Evolutionary conservation across 2,113 vertebrate genomes (phyloP).

Genomic region (Boulengeromyrus knoepffleri): DNA sequence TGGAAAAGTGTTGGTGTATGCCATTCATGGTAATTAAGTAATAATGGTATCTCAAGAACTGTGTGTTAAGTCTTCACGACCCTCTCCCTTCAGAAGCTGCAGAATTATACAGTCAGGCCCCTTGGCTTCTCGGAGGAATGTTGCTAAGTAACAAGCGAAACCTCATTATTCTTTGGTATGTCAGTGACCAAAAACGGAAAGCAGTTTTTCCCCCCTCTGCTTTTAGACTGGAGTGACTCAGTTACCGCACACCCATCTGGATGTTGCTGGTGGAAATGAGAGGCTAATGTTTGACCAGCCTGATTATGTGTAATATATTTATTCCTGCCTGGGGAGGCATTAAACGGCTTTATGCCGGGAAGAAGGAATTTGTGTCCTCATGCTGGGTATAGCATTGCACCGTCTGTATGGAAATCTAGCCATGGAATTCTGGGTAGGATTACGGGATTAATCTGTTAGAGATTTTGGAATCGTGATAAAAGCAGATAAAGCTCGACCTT

Average conservation of each 20-base stretch:
- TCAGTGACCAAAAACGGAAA: not conserved
- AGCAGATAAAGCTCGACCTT: not conserved
- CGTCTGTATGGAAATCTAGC: not conserved
- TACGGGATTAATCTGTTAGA: not conserved
- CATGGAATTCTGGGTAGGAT: not conserved
- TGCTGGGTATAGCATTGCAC: not conserved
- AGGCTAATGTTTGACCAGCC: not conserved
- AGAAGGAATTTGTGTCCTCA: not conserved
- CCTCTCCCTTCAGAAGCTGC: not conserved
- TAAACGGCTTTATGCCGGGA: not conserved
- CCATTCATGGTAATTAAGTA: not conserved
- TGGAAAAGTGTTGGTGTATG: not conserved
- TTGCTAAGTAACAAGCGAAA: conserved; percentile 9
- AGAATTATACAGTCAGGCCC: not conserved
- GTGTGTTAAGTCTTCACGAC: not conserved
- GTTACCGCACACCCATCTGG: not conserved
- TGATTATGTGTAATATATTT: not conserved
- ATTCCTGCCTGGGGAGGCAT: not conserved
- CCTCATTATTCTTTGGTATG: not conserved
- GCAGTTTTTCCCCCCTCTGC: not conserved
- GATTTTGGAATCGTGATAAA: not conserved
- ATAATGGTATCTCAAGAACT: not conserved
- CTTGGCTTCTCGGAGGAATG: not conserved
- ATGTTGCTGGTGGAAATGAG: not conserved
- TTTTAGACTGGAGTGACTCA: not conserved